phyloP scores from a whole-genome alignment of 2,113 vertebrate species.

The Muscicapa adusta region DNA sequence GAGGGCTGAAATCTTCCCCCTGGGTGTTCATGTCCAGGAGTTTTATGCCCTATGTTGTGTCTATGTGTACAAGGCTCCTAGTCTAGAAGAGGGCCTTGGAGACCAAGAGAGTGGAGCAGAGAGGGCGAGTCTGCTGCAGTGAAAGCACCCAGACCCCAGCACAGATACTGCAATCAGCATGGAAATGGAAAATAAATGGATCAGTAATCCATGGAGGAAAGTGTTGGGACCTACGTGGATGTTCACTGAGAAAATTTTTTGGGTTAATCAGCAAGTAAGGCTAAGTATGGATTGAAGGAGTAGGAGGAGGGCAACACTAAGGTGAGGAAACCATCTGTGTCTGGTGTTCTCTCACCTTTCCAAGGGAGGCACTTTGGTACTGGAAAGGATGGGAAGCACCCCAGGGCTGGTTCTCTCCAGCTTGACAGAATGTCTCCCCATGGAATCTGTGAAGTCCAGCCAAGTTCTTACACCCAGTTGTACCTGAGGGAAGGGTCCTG shows the following conservation, averaged over 20 bases:
- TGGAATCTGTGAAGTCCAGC: not conserved
- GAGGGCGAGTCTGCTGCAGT: not conserved
- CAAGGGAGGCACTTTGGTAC: not conserved
- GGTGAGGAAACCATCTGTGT: not conserved
- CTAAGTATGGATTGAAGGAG: not conserved
- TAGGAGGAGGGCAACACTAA: not conserved
- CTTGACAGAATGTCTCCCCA: not conserved
- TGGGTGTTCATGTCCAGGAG: not conserved
- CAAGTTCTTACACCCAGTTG: not conserved
- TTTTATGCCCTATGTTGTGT: not conserved
- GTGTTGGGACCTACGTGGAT: not conserved
- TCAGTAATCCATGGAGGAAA: not conserved
- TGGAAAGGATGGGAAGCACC: not conserved
- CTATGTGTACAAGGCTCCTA: not conserved
- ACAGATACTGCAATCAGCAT: fast-evolving
- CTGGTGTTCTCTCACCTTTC: not conserved
- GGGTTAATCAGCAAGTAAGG: not conserved
- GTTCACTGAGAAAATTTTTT: not conserved
- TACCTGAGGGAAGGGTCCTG: not conserved
- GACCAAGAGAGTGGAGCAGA: not conserved
- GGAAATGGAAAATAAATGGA: not conserved
- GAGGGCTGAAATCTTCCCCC: not conserved
- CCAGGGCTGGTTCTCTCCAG: not conserved
- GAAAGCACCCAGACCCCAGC: not conserved
- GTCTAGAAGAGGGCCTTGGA: not conserved